Evolutionary conservation across 2,113 vertebrate genomes (phyloP).

Genomic region (Rhizomys pruinosus): DNA sequence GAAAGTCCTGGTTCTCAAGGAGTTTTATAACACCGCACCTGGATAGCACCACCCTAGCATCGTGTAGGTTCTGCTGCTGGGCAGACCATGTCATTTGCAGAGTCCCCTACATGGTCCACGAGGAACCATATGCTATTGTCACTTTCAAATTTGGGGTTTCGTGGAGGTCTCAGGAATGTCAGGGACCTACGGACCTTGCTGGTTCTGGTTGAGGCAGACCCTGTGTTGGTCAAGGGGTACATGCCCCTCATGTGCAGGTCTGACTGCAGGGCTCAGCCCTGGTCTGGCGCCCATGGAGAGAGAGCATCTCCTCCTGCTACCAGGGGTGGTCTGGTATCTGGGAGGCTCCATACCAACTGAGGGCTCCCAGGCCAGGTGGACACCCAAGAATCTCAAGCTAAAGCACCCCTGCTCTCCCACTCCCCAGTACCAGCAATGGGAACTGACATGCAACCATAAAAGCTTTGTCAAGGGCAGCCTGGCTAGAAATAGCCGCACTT

Average conservation of each 20-base stretch:
- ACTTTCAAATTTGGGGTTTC: background rate
- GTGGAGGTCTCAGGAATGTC: background rate
- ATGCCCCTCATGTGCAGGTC: background rate
- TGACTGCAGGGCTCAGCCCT: rapidly evolving
- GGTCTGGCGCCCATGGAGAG: rapidly evolving
- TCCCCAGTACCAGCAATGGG: background rate
- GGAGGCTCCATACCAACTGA: background rate
- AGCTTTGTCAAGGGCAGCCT: rapidly evolving
- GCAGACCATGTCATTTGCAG: rapidly evolving
- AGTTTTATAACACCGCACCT: no score
- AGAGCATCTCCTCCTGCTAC: rapidly evolving
- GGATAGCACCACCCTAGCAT: rapidly evolving
- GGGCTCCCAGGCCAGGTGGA: rapidly evolving
- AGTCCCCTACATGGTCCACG: rapidly evolving
- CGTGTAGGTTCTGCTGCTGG: rapidly evolving
- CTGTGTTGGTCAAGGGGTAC: background rate
- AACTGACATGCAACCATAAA: background rate
- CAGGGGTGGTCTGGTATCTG: background rate
- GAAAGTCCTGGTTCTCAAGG: background rate
- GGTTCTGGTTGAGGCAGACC: rapidly evolving
- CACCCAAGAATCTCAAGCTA: background rate
- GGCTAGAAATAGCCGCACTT: background rate
- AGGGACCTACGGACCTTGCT: rapidly evolving
- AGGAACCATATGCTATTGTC: rapidly evolving
- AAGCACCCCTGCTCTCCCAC: background rate